Conservation (phyloP, 2,113 vertebrate species). For the Varanus komodoensis region DNA sequence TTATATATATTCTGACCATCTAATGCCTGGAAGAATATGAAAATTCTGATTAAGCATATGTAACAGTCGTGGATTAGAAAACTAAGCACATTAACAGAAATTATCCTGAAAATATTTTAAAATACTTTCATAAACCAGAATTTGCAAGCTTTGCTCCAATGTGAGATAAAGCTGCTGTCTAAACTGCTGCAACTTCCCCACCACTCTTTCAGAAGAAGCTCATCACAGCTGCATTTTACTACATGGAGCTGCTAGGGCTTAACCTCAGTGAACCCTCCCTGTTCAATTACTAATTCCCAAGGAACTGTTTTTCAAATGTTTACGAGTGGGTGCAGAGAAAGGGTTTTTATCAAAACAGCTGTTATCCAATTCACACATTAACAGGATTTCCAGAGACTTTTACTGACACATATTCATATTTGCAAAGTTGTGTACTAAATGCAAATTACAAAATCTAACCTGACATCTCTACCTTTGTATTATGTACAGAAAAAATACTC, state of each 20-base stretch:
- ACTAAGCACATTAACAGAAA: not conserved
- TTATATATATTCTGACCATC: constrained; percentile 99
- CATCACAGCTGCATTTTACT: not conserved
- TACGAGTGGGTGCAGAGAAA: not conserved
- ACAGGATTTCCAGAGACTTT: not conserved
- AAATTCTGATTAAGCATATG: constrained; percentile 45
- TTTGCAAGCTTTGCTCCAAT: not conserved
- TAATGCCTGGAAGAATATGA: constrained; percentile 83
- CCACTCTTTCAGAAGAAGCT: not conserved
- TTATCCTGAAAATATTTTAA: not conserved
- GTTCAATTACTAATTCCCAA: too few relatives aligned
- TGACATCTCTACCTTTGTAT: not conserved
- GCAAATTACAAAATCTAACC: not conserved
- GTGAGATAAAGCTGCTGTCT: not conserved
- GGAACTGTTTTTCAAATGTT: not conserved
- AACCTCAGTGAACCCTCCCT: not conserved
- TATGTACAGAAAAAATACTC: not conserved
- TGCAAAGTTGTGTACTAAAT: not conserved
- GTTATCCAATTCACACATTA: not conserved
- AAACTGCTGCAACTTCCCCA: not conserved
- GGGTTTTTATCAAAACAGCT: not conserved
- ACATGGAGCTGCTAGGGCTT: not conserved
- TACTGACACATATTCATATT: not conserved
- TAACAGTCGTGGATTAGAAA: not conserved
- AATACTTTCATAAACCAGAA: not conserved